A percentile compares a stretch with the other conserved stretches of the same genome.
These are phyloP conservation scores for Neolamprologus fasciatus DNA, from an alignment of 2,113 vertebrate species.

Conservation along the genomic window DNA sequence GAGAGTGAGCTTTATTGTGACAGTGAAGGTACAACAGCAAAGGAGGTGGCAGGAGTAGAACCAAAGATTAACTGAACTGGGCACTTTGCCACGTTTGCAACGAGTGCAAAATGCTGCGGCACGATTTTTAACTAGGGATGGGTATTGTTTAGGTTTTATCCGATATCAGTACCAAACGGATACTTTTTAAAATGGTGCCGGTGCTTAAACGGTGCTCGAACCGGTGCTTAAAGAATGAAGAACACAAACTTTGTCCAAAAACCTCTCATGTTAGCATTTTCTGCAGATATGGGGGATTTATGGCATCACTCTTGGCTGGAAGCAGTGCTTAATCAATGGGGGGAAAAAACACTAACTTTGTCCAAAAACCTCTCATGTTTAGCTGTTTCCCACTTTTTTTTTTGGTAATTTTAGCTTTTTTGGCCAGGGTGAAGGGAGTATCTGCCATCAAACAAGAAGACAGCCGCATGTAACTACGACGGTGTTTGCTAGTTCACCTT, in stretches of 20 bases:
- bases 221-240: no score
- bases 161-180: background rate
- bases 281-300: no score
- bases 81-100: background rate
- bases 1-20: background rate
- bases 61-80: background rate
- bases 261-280: background rate
- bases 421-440: no score
- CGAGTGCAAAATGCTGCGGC: background rate
- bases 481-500: no score
- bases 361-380: no score
- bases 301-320: no score
- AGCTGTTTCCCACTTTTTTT: no score
- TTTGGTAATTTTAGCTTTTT: no score
- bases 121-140: background rate
- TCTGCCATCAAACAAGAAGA: no score
- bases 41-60: background rate
- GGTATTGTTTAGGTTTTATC: background rate
- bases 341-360: no score
- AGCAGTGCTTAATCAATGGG: no score
- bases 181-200: background rate
- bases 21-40: background rate
- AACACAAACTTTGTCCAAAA: background rate
- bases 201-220: background rate
- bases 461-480: no score